Evolutionary conservation across 2,888 invertebrate species (phyloP).

Genomic region (Graphium colonna): DNA sequence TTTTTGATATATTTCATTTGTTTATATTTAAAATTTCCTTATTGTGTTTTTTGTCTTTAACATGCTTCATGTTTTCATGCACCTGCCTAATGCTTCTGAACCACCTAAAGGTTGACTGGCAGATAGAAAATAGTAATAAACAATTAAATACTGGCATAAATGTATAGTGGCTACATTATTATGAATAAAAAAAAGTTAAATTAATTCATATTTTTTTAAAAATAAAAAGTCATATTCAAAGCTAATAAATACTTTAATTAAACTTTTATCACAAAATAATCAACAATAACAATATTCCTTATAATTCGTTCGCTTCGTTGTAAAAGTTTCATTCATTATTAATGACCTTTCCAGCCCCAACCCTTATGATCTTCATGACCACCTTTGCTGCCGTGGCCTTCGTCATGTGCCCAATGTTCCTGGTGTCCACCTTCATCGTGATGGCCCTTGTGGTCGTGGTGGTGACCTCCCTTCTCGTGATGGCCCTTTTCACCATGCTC

Average conservation of each 20-base stretch:
- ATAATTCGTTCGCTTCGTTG: not conserved
- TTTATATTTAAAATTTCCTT: too few species aligned
- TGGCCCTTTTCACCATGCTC: constrained; percentile 89
- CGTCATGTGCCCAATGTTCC: constrained; percentile 85
- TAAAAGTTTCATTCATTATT: constrained; percentile 32
- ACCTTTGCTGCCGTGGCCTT: constrained; percentile 87
- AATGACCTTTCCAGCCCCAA: constrained; percentile 83
- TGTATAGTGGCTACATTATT: too few species aligned
- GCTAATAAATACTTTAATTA: constrained; percentile 19
- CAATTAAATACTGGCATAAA: too few species aligned
- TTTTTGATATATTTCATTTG: too few species aligned
- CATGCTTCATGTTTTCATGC: too few species aligned
- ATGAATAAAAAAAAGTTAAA: too few species aligned
- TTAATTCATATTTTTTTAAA: too few species aligned
- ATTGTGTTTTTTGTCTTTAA: too few species aligned
- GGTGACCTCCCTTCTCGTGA: constrained; percentile 88
- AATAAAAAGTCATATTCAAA: constrained; percentile 14
- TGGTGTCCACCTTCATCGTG: constrained; percentile 87
- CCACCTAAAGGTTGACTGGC: too few species aligned
- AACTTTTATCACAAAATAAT: constrained; percentile 27
- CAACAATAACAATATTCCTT: constrained; percentile 25
- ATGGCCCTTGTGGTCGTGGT: constrained; percentile 88
- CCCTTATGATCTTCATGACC: constrained; percentile 88
- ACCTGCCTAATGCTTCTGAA: too few species aligned
- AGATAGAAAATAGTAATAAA: too few species aligned